phyloP scores from a whole-genome alignment of 2,888 invertebrate species.

The Argynnis bischoffii region DNA sequence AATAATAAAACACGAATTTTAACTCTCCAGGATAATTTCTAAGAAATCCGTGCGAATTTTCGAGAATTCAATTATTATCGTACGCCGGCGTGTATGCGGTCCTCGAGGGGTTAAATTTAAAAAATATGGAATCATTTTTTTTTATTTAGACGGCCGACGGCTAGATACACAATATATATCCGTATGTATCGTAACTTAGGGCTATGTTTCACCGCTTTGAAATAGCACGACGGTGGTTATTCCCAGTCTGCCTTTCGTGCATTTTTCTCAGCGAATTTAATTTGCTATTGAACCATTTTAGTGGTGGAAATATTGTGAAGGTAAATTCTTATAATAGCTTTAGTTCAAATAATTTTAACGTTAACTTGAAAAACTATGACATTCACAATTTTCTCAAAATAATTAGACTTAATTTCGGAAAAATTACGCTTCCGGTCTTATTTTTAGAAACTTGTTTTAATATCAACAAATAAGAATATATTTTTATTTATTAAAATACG shows the following conservation, averaged over 20 bases:
- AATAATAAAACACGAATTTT: no score
- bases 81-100: no score
- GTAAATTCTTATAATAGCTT: conserved; percentile 1
- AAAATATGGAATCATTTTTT: neutral
- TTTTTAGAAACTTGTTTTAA: no score
- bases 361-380: conserved; percentile 1
- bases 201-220: conserved; percentile 43
- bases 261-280: conserved; percentile 40
- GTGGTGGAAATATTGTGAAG: conserved; percentile 23
- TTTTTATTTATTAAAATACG: no score
- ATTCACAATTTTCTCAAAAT: no score
- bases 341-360: neutral
- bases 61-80: no score
- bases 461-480: no score
- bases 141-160: conserved; percentile 3
- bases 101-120: no score
- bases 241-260: conserved; percentile 40
- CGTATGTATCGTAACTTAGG: conserved; percentile 37
- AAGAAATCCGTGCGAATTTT: no score
- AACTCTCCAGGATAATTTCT: no score
- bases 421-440: no score
- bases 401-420: no score
- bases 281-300: conserved; percentile 36
- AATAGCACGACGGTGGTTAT: conserved; percentile 40
- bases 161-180: neutral